Conservation (phyloP, 1,140 invertebrate species). For the Drosophila albomicans region DNA sequence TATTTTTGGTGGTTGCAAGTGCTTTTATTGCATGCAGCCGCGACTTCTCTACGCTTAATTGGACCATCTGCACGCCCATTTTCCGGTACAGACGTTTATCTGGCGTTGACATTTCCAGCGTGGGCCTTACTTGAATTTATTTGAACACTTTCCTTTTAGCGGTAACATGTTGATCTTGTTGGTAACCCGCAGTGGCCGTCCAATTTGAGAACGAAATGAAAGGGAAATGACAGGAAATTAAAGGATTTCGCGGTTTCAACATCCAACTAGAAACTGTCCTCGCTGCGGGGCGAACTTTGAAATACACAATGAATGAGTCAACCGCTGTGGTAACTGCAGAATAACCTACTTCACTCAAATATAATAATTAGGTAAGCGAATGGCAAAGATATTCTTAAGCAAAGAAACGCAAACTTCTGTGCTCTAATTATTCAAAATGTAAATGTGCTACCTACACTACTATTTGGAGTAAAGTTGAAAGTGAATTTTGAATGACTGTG, state of each 20-base stretch:
- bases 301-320: conserved; percentile 45
- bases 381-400: background rate
- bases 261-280: conserved; percentile 17
- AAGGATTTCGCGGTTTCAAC: conserved; percentile 58
- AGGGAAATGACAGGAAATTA: conserved; percentile 80
- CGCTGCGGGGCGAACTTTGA: conserved; percentile 39
- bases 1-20: conserved; percentile 34
- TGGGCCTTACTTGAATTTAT: conserved; percentile 52
- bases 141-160: conserved; percentile 58
- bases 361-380: conserved; percentile 1
- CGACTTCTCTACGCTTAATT: conserved; percentile 57
- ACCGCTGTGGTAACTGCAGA: conserved; percentile 18
- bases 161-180: conserved; percentile 79
- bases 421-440: background rate
- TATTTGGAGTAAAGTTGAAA: background rate
- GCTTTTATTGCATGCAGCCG: conserved; percentile 5
- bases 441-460: background rate
- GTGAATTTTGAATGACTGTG: background rate
- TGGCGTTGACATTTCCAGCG: conserved; percentile 76
- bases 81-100: conserved; percentile 63
- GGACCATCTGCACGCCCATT: conserved; percentile 44
- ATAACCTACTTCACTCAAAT: background rate
- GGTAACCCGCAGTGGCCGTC: conserved; percentile 46
- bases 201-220: conserved; percentile 54
- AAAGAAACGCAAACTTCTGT: background rate